These are phyloP conservation scores for Megaleporinus macrocephalus DNA, from an alignment of 2,113 vertebrate species.

Conservation along the genomic window DNA sequence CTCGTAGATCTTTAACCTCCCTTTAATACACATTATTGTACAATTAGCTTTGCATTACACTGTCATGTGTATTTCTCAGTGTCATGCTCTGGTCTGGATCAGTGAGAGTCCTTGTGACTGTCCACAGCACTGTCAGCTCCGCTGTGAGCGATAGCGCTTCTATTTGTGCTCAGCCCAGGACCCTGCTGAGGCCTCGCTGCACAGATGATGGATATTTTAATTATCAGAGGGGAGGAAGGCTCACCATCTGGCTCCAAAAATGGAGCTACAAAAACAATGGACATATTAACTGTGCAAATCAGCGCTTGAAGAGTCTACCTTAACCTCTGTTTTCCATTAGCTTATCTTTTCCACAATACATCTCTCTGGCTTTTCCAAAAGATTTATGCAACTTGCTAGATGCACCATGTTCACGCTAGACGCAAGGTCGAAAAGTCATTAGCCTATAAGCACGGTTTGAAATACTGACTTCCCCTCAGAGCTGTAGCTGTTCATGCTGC, in stretches of 20 bases:
- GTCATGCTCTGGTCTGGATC: conserved; percentile 19
- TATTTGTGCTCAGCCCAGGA: conserved; percentile 31
- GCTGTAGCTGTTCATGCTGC: conserved; percentile 98
- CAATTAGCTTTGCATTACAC: conserved; percentile 49
- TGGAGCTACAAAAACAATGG: conserved; percentile 45
- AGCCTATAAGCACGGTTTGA: too few species aligned
- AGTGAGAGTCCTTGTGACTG: conserved; percentile 25
- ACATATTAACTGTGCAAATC: conserved; percentile 43
- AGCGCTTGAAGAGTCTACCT: conserved; percentile 4
- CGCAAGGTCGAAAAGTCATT: conserved; percentile 9
- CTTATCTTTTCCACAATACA: conserved; percentile 36
- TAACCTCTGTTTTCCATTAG: conserved; percentile 40
- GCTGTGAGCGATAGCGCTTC: neutral
- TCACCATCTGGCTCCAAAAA: conserved; percentile 53
- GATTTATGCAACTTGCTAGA: conserved; percentile 5
- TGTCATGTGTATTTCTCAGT: conserved; percentile 13
- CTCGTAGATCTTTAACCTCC: conserved; percentile 25
- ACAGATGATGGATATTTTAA: conserved; percentile 55
- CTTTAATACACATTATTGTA: conserved; percentile 39
- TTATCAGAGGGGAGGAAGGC: conserved; percentile 46
- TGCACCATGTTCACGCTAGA: neutral
- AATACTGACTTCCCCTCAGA: conserved; percentile 97
- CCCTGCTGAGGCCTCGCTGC: conserved; percentile 39
- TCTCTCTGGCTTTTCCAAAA: conserved; percentile 34
- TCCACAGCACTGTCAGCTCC: neutral